A percentile compares a stretch with the other conserved stretches of the same genome.
These are phyloP conservation scores for Brachionus rotundiformis DNA, from an alignment of 1,140 invertebrate genomes.

Conservation along the genomic window DNA sequence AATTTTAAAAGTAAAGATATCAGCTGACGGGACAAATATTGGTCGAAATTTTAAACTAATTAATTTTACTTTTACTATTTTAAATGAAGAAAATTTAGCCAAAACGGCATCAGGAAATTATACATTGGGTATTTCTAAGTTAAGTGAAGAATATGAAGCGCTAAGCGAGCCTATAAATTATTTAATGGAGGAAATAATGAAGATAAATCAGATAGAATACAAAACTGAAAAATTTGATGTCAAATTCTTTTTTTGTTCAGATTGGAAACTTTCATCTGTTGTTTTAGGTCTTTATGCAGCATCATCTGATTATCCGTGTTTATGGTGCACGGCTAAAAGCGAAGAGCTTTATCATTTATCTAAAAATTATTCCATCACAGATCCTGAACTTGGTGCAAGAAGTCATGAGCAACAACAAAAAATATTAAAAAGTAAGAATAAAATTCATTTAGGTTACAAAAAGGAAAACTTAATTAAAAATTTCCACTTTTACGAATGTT, in stretches of 20 bases:
- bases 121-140: not conserved
- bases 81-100: not conserved
- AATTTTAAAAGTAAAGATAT: conserved; percentile 1
- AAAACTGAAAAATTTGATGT: not conserved
- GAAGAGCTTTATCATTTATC: too few species aligned
- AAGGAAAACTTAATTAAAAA: not conserved
- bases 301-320: not conserved
- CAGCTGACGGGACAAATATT: not conserved
- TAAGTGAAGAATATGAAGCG: not conserved
- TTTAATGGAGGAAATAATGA: not conserved
- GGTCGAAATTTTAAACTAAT: not conserved
- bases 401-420: not conserved
- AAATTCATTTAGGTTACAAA: not conserved
- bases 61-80: conserved; percentile 20
- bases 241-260: not conserved
- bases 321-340: too few species aligned
- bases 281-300: not conserved
- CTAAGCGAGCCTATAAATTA: not conserved
- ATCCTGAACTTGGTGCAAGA: too few species aligned
- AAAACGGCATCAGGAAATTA: not conserved
- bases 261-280: not conserved
- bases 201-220: not conserved
- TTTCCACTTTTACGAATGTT: too few species aligned
- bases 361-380: too few species aligned
- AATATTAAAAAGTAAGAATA: not conserved